Evolutionary conservation across 2,888 invertebrate species (phyloP), one percentile per base, ranked within the genome.

Genomic region (Pollenia amentaria): DNA sequence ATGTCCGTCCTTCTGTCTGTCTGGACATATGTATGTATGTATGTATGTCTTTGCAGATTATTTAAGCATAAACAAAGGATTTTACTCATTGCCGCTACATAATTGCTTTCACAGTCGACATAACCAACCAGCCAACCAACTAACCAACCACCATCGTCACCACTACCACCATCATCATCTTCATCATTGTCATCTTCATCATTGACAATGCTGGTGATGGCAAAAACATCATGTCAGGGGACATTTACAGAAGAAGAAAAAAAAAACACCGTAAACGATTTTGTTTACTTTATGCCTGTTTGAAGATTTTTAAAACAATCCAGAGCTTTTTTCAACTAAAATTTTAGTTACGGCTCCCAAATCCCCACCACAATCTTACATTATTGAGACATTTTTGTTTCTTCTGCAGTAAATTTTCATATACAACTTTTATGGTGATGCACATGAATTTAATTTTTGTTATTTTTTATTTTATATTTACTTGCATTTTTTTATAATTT

Each of bases 31-130:
- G 62, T 16, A 38, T 67, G 78, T 73, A 67, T 84, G 69, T 53
- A 10, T 70, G 1, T 55, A 65, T 62, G 67, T 67, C 67, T 82
- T 46, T 72, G 82, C 42, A 64, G 73, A 78, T 86, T 82, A 57
- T 79, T 85, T 78, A 76, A 70, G 85, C 84, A 88, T 69, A 82
- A 89, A 89, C 89, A 88, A 89, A 89, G 89, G 87, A 88, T 87
- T 87, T 80, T 79, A 87, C 88, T 89, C 83, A 89, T 88, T 88
- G 88, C 77, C 88, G 86, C 86, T 80, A 75, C 60, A 75, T 79
- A 84, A 84, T 84, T 84, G 67, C 84, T 84, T 78, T 55, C 44
- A 78, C 84, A 82, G 75, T 75, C 57, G 3, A 38, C 69, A 40
- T 16, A 62, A 48, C 29, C 83, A 83, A 44, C 72, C 42, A 69